Evolutionary conservation across 2,888 invertebrate genomes (phyloP).

Genomic region (Podabrus alpinus): DNA sequence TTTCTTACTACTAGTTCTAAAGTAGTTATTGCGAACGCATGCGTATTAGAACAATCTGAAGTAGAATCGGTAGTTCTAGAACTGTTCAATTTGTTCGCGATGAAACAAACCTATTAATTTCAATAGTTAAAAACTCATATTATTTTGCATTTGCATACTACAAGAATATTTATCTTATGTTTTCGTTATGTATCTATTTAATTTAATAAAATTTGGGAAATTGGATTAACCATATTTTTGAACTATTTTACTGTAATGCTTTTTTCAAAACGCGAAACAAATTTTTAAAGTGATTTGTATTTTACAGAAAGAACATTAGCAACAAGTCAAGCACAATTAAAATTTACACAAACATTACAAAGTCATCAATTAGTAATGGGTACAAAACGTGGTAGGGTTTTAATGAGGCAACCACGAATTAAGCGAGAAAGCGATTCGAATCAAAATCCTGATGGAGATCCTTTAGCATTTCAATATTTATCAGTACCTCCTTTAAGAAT

Average conservation of each 20-base stretch:
- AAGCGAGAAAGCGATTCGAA: conserved; percentile 66
- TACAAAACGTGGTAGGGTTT: conserved; percentile 65
- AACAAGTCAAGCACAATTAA: conserved; percentile 45
- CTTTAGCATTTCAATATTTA: conserved; percentile 51
- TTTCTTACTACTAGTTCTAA: no score
- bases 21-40: no score
- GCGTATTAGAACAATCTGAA: no score
- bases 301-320: conserved; percentile 38
- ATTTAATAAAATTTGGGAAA: no score
- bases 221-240: no score
- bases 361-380: conserved; percentile 53
- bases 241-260: not conserved
- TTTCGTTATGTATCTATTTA: no score
- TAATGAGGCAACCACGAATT: conserved; percentile 69
- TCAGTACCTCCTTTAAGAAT: conserved; percentile 60
- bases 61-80: no score
- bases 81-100: no score
- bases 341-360: conserved; percentile 40
- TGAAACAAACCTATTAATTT: no score
- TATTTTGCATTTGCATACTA: no score
- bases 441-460: conserved; percentile 54
- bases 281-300: not conserved
- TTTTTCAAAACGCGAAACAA: not conserved
- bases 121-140: no score
- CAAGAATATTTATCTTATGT: no score